Base-by-base conservation (phyloP, 2,113 vertebrate species). In the Onychostoma macrolepis region DNA sequence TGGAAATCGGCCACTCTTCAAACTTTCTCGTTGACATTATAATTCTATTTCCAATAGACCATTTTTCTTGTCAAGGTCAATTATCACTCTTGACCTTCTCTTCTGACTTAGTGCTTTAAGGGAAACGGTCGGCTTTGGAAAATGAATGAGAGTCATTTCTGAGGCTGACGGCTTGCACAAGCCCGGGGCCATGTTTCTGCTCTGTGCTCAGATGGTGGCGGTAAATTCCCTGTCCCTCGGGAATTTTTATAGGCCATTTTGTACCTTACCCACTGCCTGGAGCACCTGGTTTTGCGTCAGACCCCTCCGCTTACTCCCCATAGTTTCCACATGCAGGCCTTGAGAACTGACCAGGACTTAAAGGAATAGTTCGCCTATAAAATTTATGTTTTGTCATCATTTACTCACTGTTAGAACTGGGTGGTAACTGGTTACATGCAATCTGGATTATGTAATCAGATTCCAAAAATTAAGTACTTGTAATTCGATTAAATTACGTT, bases 31-130 rank as follows among this genome's bases (percentile, higher is more conserved):
- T 72, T 83, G 85, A 72, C 85, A 33, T 80, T 65, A 61, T 56
- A 36, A 79, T 84, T 86, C 72, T n/a, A 28, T 86, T 53, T 30
- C 19, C 10, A 71, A 7, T 63, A 81, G 11, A 82, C 85, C 30
- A n/a, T 88, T 89, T 87, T 75, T 87, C 86, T 84, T 53, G 41
- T 86, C 84, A 78, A 89, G 88, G 84, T 86, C 80, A 80, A 33
- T 84, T 77, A n/a, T 74, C 53, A 80, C 75, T 80, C 30, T 67
- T 84, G 67, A 87, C 88, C 84, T 81, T 74, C 58, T 67, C 72
- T 19, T 33, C 30, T 84, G 69, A 30, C 58, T 38, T 24, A 19
- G 21, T 26, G 78, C 78, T 74, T 58, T 26, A 45, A 88, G 63
- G 78, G 61, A 65, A 69, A 26, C 36, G 13, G 24, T 74, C 53